Base-by-base conservation (phyloP, 30 jellyfish, hydroid and myxozoan species). In the Euphysa ruthae region DNA sequence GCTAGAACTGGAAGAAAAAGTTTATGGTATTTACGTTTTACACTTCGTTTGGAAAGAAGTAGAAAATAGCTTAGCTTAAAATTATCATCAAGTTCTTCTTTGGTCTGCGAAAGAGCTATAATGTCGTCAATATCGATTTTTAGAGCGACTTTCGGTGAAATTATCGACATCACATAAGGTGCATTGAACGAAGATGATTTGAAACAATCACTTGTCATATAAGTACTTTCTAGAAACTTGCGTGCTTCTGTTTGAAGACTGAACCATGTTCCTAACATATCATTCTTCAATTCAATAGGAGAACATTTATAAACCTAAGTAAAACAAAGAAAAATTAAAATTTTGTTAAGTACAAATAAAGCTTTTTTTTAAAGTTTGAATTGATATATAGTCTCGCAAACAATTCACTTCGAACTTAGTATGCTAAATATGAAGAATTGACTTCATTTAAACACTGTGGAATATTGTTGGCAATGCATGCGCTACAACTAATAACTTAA, bases 191-290 rank as follows among this genome's bases (percentile, higher is more conserved):
- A 16, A 18, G 26, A 26, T 10, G 69, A 43, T 6, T 28, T 34
- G 30, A 68, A 42, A 51, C 80, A 68, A 12, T 68, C 46, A 29
- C 80, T 43, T 4, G 80, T 49, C 28, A 52, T 49, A 27, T 42
- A 68, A 6, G 80, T 30, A 26, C 50, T 50, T 35, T 68, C 80
- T 3, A 68, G 25, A 30, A 68, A 68, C 7, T 49, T 21, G 4
- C 43, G 14, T 19, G 80, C 54, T 13, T 30, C 52, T 0, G 80
- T 68, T 23, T 44, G 28, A 19, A 68, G 33, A 20, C 50, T 68
- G 29, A 68, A 68, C 80, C 80, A 68, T 21, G 80, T 68, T 19
- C 80, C 80, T n/a, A 68, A 19, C 80, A 68, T 68, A 50, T 49
- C 69, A 3, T 68, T 68, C 27, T 68, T 68, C 75, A 68, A 21